A percentile compares a stretch with the other conserved stretches of the same genome.
Conservation (phyloP, 1,140 invertebrate species). For the Halyomorpha halys region DNA sequence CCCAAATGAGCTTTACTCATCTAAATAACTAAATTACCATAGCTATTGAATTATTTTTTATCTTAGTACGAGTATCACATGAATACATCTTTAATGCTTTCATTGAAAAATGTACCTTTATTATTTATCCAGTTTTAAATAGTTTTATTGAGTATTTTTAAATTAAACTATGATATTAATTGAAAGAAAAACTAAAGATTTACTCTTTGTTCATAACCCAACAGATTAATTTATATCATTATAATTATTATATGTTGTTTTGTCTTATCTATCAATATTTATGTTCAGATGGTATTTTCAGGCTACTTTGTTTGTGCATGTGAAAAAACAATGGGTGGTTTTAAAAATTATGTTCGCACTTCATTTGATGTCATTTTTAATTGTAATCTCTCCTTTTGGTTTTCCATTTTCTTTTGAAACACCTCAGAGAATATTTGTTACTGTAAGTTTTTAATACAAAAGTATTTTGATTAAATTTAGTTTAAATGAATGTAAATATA, state of each 20-base stretch:
- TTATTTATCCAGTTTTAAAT: no score
- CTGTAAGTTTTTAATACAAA: not conserved
- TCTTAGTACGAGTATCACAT: no score
- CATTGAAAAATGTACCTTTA: no score
- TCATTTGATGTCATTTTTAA: not conserved
- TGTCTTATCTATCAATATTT: not conserved
- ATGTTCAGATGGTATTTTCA: not conserved
- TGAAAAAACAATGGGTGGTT: slow-evolving; percentile 1
- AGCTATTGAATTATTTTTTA: no score
- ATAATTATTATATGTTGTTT: not conserved
- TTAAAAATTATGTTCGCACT: not conserved
- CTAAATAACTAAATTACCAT: no score
- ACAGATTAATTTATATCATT: no score
- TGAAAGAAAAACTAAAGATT: no score
- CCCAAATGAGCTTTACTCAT: no score
- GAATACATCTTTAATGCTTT: no score
- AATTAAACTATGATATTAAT: no score
- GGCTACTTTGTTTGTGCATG: not conserved
- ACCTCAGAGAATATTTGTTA: not conserved
- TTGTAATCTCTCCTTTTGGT: not conserved
- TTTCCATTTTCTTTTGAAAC: not conserved
- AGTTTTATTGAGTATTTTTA: no score
- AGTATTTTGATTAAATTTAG: not conserved
- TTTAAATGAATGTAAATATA: not conserved
- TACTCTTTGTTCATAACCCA: no score